These are phyloP conservation scores for Pangasius djambal DNA, from an alignment of 2,797 vertebrate species.

Conservation along the genomic window DNA sequence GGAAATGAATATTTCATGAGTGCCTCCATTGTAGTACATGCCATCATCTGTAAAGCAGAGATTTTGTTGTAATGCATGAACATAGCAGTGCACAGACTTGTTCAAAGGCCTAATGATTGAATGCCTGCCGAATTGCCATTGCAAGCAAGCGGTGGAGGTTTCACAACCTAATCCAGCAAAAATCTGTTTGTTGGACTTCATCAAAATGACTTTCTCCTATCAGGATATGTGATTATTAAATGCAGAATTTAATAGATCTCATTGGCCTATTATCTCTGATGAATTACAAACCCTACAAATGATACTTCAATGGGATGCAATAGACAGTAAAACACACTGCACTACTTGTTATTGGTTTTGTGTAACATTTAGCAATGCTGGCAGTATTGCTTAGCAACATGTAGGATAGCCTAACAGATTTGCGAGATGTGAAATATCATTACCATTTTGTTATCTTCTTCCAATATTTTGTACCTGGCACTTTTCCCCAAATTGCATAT, in stretches of 20 bases:
- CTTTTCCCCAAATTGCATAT: constrained; percentile 8
- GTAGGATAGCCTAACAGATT: neutral
- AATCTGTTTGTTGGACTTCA: neutral
- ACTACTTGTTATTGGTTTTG: neutral
- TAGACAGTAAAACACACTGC: neutral
- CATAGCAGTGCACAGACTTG: constrained; percentile 14
- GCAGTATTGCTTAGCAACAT: neutral
- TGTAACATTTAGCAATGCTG: neutral
- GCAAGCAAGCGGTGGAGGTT: neutral
- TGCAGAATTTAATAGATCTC: neutral
- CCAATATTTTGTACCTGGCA: neutral
- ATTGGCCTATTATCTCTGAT: neutral
- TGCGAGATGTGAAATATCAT: neutral
- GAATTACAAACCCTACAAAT: neutral
- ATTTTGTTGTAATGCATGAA: constrained; percentile 36
- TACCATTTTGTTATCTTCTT: neutral
- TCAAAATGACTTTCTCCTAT: neutral
- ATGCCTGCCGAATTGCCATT: neutral
- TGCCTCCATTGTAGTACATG: constrained; percentile 26
- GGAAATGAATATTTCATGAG: constrained; percentile 49
- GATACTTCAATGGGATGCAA: neutral
- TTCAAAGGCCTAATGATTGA: constrained; percentile 34
- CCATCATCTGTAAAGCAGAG: constrained; percentile 41
- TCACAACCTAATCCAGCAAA: neutral
- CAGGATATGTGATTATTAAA: neutral